Percentiles rank a stretch among this genome's conserved stretches.
phyloP scores from a whole-genome alignment of 2,797 vertebrate genomes.

The Myoxocephalus aenaeus region DNA sequence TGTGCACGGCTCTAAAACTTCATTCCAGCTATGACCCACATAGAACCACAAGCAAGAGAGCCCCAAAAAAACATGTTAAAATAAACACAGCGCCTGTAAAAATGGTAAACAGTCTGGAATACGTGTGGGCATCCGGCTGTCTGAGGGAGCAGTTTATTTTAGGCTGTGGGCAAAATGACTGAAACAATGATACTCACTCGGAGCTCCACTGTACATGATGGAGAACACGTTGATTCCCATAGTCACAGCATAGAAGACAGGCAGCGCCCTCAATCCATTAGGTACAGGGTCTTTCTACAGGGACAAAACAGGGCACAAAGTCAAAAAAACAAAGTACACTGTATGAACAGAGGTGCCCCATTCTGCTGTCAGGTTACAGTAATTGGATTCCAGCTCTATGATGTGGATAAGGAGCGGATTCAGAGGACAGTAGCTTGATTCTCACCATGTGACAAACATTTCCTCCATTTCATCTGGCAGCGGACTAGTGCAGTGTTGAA shows the following conservation, averaged over 20 bases:
- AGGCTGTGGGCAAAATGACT: constrained; percentile 64
- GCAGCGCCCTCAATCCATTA: constrained; percentile 93
- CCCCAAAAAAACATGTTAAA: constrained; percentile 79
- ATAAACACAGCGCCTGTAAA: constrained; percentile 77
- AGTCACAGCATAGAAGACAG: constrained; percentile 94
- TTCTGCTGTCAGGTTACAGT: constrained; percentile 41
- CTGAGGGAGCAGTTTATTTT: constrained; percentile 79
- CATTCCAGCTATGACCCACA: constrained; percentile 78
- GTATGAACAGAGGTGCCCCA: background rate
- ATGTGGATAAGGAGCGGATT: constrained; percentile 14
- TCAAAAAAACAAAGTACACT: constrained; percentile 27
- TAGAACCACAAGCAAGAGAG: constrained; percentile 76
- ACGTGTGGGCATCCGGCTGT: constrained; percentile 75
- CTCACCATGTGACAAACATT: constrained; percentile 15
- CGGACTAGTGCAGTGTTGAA: background rate
- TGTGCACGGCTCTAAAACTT: constrained; percentile 73
- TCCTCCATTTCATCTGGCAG: constrained; percentile 21
- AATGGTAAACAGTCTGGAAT: constrained; percentile 78
- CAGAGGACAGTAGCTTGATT: constrained; percentile 11
- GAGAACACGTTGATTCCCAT: constrained; percentile 97
- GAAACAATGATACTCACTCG: constrained; percentile 89
- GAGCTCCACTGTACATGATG: constrained; percentile 94
- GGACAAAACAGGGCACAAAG: constrained; percentile 23
- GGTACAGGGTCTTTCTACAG: constrained; percentile 93
- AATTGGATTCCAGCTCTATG: background rate